A percentile compares a stretch with the other conserved stretches of the same genome.
These are phyloP conservation scores for Stenolophus ochropezus DNA, from an alignment of 2,888 invertebrate species.

Conservation along the genomic window DNA sequence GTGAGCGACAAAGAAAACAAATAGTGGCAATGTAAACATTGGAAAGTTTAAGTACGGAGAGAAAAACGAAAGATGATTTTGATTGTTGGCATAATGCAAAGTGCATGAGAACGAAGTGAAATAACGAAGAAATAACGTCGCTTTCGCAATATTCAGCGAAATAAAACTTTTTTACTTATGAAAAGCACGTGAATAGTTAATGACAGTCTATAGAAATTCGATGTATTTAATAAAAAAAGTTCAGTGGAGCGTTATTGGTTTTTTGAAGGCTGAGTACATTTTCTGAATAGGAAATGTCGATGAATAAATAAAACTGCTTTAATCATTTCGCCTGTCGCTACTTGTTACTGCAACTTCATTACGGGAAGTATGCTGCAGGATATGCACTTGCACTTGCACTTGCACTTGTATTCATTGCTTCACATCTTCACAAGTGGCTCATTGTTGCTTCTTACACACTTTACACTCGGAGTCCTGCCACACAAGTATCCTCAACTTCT, in stretches of 20 bases:
- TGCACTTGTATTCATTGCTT: not conserved
- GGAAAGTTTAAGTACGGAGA: not conserved
- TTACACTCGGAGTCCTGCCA: too few species aligned
- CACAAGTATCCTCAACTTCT: too few species aligned
- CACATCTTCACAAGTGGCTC: not conserved
- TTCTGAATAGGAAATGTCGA: constrained; percentile 52
- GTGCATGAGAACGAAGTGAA: not conserved
- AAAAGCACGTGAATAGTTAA: constrained; percentile 48
- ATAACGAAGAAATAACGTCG: not conserved
- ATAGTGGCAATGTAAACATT: not conserved
- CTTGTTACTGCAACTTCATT: constrained; percentile 19
- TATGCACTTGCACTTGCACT: not conserved
- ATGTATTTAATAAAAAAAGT: constrained; percentile 51
- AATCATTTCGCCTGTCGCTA: constrained; percentile 36
- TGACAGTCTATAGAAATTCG: constrained; percentile 50
- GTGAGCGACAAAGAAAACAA: not conserved
- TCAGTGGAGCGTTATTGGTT: constrained; percentile 47
- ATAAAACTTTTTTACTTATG: constrained; percentile 45
- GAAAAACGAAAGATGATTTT: not conserved
- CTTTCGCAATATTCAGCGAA: constrained; percentile 1
- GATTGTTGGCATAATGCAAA: not conserved
- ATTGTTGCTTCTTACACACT: not conserved
- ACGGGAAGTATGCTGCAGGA: not conserved
- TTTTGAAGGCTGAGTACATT: constrained; percentile 47
- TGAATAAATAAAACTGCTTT: constrained; percentile 49